These are phyloP conservation scores for Dinomys branickii DNA, from an alignment of 2,113 vertebrate genomes.

Conservation along the genomic window DNA sequence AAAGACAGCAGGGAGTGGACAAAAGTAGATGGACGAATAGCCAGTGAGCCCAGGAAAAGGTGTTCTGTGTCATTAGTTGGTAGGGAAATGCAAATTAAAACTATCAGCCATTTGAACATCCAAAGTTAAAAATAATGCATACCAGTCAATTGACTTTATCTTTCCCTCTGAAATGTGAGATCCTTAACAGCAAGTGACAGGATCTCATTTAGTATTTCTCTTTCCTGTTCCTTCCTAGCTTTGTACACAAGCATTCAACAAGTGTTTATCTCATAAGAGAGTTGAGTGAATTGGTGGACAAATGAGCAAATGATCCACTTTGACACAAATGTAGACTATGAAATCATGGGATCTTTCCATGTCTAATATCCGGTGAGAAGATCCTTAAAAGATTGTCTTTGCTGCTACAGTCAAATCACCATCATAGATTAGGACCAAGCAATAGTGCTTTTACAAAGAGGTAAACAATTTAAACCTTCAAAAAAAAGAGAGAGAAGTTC, in stretches of 20 bases:
- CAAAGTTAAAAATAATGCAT: not conserved
- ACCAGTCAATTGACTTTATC: not conserved
- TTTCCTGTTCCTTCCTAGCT: not conserved
- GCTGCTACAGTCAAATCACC: not conserved
- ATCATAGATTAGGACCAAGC: not conserved
- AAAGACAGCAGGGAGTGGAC: no score
- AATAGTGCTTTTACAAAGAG: not conserved
- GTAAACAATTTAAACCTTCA: not conserved
- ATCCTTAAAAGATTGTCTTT: not conserved
- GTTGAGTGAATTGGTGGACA: not conserved
- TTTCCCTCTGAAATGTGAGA: slow-evolving; percentile 8
- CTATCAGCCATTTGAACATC: not conserved
- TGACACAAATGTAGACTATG: not conserved
- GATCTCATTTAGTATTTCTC: not conserved
- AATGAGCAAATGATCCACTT: not conserved
- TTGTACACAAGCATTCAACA: not conserved
- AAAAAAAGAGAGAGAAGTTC: not conserved
- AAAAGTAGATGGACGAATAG: not conserved
- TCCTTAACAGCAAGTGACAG: not conserved
- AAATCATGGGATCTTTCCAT: not conserved
- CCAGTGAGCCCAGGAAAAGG: not conserved
- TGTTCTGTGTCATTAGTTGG: not conserved
- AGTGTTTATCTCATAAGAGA: not conserved
- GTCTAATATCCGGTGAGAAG: not conserved
- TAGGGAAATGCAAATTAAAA: not conserved